Evolutionary conservation across 2,888 invertebrate genomes (phyloP), one percentile per base, ranked within the genome.

Genomic region (Magallana nippona): DNA sequence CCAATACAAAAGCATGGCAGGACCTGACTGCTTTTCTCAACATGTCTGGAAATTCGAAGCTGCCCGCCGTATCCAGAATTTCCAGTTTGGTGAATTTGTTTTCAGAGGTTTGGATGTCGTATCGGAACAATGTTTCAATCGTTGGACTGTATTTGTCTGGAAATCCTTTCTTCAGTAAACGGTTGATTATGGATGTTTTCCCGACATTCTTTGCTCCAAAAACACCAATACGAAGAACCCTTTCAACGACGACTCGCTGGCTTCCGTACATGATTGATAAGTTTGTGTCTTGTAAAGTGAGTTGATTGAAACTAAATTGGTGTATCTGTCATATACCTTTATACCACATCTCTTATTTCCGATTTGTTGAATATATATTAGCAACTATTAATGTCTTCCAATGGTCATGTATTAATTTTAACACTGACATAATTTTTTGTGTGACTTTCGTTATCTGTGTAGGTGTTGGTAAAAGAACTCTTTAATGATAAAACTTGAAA

Each of bases 71-170:
- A 27, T 63, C 63, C 11, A 63, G 1, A 63, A 63, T 63, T 13
- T 63, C 63, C 63, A 63, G 63, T 63, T 63, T 63, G 63, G 63
- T 63, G 63, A 19, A 63, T 19, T 22, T 63, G 11, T 22, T 63
- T 63, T 63, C 63, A 22, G 63, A 63, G 3, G 63, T 63, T n/a
- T 19, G 27, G 27, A 63, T 63, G 27, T 63, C 63, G 19, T 63
- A 63, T 27, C 63, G 63, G 63, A 63, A 63, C 27, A 63, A 19
- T 19, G 63, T 22, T 27, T 63, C 63, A 22, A 63, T 63, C 10
- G 63, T 63, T 63, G 63, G 63, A 22, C 10, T 19, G 22, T 27
- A 63, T 22, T 63, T 63, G 2, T 63, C 63, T 63, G 22, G n/a
- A 19, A 27, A 63, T 19, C 22, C 13, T 19, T 2, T 63, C 19